Base-by-base conservation (phyloP, 1,140 invertebrate genomes). In the Conopomorpha cramerella region DNA sequence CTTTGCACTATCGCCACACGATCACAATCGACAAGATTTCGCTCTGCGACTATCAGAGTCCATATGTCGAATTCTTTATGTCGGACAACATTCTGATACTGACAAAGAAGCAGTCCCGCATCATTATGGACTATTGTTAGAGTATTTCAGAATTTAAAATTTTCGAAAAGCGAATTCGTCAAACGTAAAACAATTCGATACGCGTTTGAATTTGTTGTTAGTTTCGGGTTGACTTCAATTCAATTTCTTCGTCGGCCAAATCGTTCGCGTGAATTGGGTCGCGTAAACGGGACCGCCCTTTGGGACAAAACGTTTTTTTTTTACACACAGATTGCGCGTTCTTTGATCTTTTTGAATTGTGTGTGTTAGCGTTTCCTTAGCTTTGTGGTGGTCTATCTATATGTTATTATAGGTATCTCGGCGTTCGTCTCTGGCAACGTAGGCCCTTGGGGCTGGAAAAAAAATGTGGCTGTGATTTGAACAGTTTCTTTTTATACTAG, bases 181-280 rank as follows among this genome's bases (percentile, higher is more conserved):
- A 68, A 76, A 71, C 64, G 62, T 76, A 76, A 76, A 76, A 76
- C 70, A 76, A 76, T 76, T 76, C 70, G 70, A 76, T 68, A 76
- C 70, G 70, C 67, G 59, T 74, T 65, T 51, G 63, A 70, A 63
- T 74, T 70, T 66, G 70, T 71, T 70, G 66, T 70, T n/a, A n/a
- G n/a, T n/a, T n/a, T 68, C 46, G 61, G 45, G 41, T 53, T 55
- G 57, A 57, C 53, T 63, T 70, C 70, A 72, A 72, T 72, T 72
- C 65, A 65, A 72, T 76, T 76, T 71, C 67, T 76, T 76, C 58
- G 55, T 43, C 52, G 52, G 55, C 56, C 51, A 48, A 51, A 56
- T 51, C 52, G 61, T 51, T 70, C 59, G 59, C 57, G 70, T 70
- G 65, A 70, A 72, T 72, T 72, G 65, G 70, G 67, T 70, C 67